Base-by-base conservation (phyloP, 1,140 invertebrate species). In the Camponotus vicinus region DNA sequence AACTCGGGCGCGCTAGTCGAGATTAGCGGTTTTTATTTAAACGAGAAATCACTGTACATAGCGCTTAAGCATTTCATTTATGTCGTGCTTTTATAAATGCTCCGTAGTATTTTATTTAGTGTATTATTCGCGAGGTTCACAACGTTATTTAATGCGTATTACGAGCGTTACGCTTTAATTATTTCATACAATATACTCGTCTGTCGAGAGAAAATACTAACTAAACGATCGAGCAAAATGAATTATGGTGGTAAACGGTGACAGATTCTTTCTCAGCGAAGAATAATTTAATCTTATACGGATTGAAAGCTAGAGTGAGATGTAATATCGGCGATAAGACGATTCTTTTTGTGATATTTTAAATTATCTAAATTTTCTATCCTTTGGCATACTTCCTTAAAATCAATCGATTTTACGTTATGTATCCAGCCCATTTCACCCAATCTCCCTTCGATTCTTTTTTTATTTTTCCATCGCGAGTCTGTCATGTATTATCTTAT, bases 41-140 rank as follows among this genome's bases (percentile, higher is more conserved):
- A 92, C 69, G 85, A 87, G 13, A 18, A 75, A 85, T 87, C 83
- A 93, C 79, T 95, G 93, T 95, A 94, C 90, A 95, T 95, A 95
- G 85, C 90, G 93, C 94, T 95, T 95, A 92, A 91, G 93, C 94
- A 95, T 95, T 94, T 95, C 21, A 95, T 95, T 94, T 95, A 95
- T 95, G 94, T 90, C 87, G 88, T 93, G 93, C 92, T 94, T 94
- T 93, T 92, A 94, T 91, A 88, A 93, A 88, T 89, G 90, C 92
- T 90, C 89, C 86, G 92, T 94, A 95, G 93, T 95, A 95, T 95
- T 95, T 94, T 95, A 95, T 94, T 92, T 94, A 94, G 93, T 91
- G 91, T 89, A 86, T 61, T 90, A 90, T 87, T 83, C 77, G 15
- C 75, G 73, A 87, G 85, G 49, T 88, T 89, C 75, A 79, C 71